Percentiles rank a stretch among this genome's conserved stretches.
These are phyloP conservation scores for Pygoscelis antarcticus DNA, from an alignment of 2,113 vertebrate genomes.

Conservation along the genomic window DNA sequence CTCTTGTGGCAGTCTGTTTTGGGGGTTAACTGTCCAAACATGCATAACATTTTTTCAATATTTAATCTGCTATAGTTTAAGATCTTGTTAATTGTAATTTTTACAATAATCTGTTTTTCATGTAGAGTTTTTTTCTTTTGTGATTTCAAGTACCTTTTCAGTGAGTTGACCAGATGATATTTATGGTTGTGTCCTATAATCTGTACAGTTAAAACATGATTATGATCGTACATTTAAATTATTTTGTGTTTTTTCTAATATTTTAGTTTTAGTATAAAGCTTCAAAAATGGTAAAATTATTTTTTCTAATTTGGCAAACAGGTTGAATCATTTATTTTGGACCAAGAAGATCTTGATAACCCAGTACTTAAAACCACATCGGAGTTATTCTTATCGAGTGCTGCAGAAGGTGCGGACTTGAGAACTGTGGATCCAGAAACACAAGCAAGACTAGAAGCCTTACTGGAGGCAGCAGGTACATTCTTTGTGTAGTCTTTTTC, in stretches of 20 bases:
- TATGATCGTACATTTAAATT: background rate
- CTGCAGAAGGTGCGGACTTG: slow-evolving; percentile 93
- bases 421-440: slow-evolving; percentile 98
- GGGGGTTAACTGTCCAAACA: background rate
- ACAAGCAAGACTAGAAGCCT: slow-evolving; percentile 94
- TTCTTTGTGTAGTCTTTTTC: background rate
- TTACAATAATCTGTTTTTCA: background rate
- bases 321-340: slow-evolving; percentile 99
- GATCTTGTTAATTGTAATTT: background rate
- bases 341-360: slow-evolving; percentile 99
- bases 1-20: background rate
- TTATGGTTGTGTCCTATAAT: background rate
- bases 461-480: slow-evolving; percentile 96
- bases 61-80: background rate
- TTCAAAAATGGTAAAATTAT: background rate
- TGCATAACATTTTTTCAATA: background rate
- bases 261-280: background rate
- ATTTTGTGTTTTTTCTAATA: background rate
- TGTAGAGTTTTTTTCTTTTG: background rate
- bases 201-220: background rate
- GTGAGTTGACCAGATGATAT: background rate
- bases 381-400: slow-evolving; percentile 93
- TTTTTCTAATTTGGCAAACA: slow-evolving; percentile 69
- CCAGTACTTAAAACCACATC: slow-evolving; percentile 98
- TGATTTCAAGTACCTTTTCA: background rate